Evolutionary conservation across 2,113 vertebrate genomes (phyloP).

Genomic region (Motacilla alba): DNA sequence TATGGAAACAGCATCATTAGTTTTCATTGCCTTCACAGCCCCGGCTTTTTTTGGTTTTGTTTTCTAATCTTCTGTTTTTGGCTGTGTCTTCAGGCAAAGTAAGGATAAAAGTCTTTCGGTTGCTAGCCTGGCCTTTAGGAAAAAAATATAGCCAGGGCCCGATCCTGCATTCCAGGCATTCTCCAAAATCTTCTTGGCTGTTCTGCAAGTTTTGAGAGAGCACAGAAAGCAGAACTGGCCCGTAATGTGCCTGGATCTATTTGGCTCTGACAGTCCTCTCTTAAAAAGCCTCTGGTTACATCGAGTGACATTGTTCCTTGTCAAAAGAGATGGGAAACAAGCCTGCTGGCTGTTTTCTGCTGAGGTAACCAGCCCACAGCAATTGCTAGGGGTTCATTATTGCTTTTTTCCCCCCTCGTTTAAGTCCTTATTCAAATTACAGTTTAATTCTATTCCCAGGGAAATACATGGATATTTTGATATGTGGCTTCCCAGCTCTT

Average conservation of each 20-base stretch:
- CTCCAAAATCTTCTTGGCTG: slow-evolving; percentile 30
- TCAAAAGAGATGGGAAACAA: neutral
- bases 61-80: slow-evolving; percentile 2
- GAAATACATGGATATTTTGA: neutral
- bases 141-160: slow-evolving; percentile 8
- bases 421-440: neutral
- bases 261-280: neutral
- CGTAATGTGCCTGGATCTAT: neutral
- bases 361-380: neutral
- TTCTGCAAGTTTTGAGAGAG: slow-evolving; percentile 11
- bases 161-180: slow-evolving; percentile 50
- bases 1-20: neutral
- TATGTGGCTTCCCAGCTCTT: neutral
- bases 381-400: neutral
- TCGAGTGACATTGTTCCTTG: neutral
- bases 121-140: slow-evolving; percentile 2
- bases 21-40: neutral
- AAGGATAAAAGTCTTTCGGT: neutral
- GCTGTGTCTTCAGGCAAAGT: neutral
- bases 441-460: neutral
- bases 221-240: slow-evolving; percentile 24
- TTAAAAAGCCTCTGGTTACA: neutral
- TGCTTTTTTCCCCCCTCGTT: accelerated
- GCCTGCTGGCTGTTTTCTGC: neutral
- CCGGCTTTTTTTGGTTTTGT: neutral